A percentile compares a stretch with the other conserved stretches of the same genome.
Conservation (phyloP, 2,113 vertebrate genomes). For the Periophthalmodon schlosseri region DNA sequence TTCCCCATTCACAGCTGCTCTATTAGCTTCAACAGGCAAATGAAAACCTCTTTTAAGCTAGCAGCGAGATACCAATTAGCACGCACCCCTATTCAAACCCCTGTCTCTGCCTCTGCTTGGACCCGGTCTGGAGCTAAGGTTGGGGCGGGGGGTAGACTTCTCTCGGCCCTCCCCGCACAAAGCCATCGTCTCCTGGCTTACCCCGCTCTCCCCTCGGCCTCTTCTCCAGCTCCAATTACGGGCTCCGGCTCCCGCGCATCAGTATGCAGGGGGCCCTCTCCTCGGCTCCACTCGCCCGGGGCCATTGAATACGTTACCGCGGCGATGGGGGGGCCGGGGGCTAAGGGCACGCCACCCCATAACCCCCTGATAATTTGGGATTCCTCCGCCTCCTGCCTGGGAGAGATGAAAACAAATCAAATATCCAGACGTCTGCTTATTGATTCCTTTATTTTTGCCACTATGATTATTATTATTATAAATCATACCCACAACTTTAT, state of each 20-base stretch:
- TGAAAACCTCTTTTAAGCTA: conserved; percentile 77
- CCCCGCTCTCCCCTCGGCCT: conserved; percentile 77
- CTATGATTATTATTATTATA: conserved; percentile 75
- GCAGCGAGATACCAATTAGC: conserved; percentile 83
- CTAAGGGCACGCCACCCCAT: conserved; percentile 75
- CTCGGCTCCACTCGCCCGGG: conserved; percentile 73
- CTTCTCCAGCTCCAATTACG: conserved; percentile 83
- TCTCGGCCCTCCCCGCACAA: conserved; percentile 73
- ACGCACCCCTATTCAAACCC: conserved; percentile 76
- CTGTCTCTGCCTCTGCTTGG: conserved; percentile 69
- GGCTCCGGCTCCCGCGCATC: conserved; percentile 77
- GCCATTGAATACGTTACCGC: conserved; percentile 85
- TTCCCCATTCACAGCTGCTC: conserved; percentile 32
- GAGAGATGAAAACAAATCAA: conserved; percentile 79
- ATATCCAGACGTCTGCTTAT: conserved; percentile 73
- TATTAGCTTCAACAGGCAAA: conserved; percentile 75
- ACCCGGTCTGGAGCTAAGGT: conserved; percentile 57
- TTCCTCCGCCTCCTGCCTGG: conserved; percentile 74
- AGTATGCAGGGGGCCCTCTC: conserved; percentile 76
- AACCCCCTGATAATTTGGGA: conserved; percentile 84
- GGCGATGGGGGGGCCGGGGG: conserved; percentile 77
- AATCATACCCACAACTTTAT: conserved; percentile 54
- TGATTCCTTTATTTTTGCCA: conserved; percentile 76
- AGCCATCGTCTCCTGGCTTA: conserved; percentile 80
- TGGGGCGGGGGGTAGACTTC: conserved; percentile 65